Base-by-base conservation (phyloP, 2,113 vertebrate genomes). In the Bambusicola thoracicus region DNA sequence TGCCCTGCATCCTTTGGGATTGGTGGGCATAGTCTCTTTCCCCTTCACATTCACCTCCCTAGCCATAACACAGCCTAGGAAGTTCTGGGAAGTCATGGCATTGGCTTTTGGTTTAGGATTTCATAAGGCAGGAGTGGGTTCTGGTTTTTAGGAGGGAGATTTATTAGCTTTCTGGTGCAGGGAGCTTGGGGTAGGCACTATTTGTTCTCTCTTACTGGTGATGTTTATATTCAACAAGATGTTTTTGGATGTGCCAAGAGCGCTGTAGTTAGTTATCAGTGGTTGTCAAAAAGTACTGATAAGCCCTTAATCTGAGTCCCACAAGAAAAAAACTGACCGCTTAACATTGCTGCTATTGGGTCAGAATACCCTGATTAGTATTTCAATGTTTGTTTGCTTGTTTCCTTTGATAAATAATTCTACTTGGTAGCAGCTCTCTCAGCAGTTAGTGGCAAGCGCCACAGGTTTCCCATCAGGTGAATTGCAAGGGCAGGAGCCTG, bases 71-170 rank as follows among this genome's bases (percentile, higher is more conserved):
- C 34, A 38, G 21, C 56, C 79, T 83, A 51, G 80, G 82, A 90
- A 58, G 73, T 84, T 75, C 56, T 25, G 24, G 32, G 36, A 75
- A 86, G 61, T 65, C 38, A 20, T 9, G 7, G 56, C 72, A 72
- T 69, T 89, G 87, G 76, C 27, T 75, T 62, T 69, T 82, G 13
- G 36, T 74, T 94, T 91, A 66, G 92, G 69, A 85, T 91, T 91
- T 90, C 94, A 68, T 87, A 81, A 94, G 21, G 38, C 38, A 65
- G 56, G 41, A 93, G 34, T 1, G 3, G 36, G 25, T 30, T 92
- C 85, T 90, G 65, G 1, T 46, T 91, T 91, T 94, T 75, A 86
- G 85, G 55, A 89, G 62, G 89, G 65, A 93, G 40, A 46, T 95
- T 90, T 95, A 85, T 41, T 93, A 8, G 77, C 62, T 84, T 92